phyloP scores from a whole-genome alignment of 1,140 invertebrate species.

The Neodiprion virginianus region DNA sequence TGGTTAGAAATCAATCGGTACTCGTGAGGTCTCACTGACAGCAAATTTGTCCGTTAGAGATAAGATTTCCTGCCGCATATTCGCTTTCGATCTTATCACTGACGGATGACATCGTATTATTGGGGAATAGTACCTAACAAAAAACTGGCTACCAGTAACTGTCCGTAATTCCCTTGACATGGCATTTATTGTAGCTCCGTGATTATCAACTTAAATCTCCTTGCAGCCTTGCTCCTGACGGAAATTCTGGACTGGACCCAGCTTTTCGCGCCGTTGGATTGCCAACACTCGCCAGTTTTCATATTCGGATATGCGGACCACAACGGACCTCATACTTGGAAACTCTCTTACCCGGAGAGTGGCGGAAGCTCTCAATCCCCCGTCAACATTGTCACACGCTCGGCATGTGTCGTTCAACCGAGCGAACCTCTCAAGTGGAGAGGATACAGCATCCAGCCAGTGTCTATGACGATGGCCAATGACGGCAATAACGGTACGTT shows the following conservation, averaged over 20 bases:
- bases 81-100: slow-evolving; percentile 3
- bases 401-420: slow-evolving; percentile 34
- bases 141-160: too few species aligned
- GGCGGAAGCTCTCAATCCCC: slow-evolving; percentile 44
- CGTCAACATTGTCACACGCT: slow-evolving; percentile 52
- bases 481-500: slow-evolving; percentile 44
- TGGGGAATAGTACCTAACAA: too few species aligned
- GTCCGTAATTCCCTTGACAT: too few species aligned
- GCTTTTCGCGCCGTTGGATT: slow-evolving; percentile 24
- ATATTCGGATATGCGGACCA: slow-evolving; percentile 34
- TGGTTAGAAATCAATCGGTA: neutral
- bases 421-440: slow-evolving; percentile 42
- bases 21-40: too few species aligned
- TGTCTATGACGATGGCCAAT: slow-evolving; percentile 41
- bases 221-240: slow-evolving; percentile 39
- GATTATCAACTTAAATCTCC: neutral
- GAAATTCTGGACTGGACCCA: slow-evolving; percentile 43
- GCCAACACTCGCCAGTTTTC: neutral
- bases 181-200: too few species aligned
- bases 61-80: neutral
- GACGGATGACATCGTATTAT: neutral
- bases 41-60: too few species aligned
- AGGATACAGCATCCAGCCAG: slow-evolving; percentile 37
- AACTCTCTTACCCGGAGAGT: slow-evolving; percentile 33
- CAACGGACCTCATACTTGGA: slow-evolving; percentile 55